Conservation (phyloP, 2,888 invertebrate species). For the Drosophila paramelanica region DNA sequence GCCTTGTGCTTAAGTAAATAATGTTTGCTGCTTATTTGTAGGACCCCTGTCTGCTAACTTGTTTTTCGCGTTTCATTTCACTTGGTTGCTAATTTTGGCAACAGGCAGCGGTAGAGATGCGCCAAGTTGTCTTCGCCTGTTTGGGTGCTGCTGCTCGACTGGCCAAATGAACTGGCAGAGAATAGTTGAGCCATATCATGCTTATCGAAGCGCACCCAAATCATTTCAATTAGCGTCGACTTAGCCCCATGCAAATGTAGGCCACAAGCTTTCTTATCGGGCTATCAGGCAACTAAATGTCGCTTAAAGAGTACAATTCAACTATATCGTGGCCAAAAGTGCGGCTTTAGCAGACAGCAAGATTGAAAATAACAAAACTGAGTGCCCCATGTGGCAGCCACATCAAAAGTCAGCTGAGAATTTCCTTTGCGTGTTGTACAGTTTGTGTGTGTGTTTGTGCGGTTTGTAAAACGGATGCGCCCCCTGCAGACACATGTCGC, state of each 20-base stretch:
- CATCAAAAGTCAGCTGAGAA: slow-evolving; percentile 29
- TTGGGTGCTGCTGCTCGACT: slow-evolving; percentile 12
- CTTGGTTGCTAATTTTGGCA: slow-evolving; percentile 36
- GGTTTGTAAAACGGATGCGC: slow-evolving; percentile 70
- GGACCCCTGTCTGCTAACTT: slow-evolving; percentile 8
- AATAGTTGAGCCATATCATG: slow-evolving; percentile 16
- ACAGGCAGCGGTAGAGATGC: slow-evolving; percentile 28
- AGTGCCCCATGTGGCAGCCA: slow-evolving; percentile 2
- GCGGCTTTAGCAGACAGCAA: slow-evolving; percentile 65
- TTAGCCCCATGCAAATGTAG: slow-evolving; percentile 50
- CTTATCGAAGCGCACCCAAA: slow-evolving; percentile 27
- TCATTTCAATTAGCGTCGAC: slow-evolving; percentile 68
- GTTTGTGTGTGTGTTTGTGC: slow-evolving; percentile 27
- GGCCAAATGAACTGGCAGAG: slow-evolving; percentile 22
- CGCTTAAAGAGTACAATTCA: slow-evolving; percentile 38
- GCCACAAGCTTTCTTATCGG: slow-evolving; percentile 18
- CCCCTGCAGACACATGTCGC: slow-evolving; percentile 58
- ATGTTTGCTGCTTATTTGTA: slow-evolving; percentile 42
- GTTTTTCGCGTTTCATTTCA: slow-evolving; percentile 38
- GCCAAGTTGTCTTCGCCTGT: slow-evolving; percentile 8
- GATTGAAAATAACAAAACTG: not conserved
- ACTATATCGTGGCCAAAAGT: slow-evolving; percentile 21
- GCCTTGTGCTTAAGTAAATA: slow-evolving; percentile 54
- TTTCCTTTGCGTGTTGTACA: slow-evolving; percentile 39
- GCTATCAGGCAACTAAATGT: slow-evolving; percentile 32